Base-by-base conservation (phyloP, 2,797 vertebrate genomes). In the Apogon talboti region DNA sequence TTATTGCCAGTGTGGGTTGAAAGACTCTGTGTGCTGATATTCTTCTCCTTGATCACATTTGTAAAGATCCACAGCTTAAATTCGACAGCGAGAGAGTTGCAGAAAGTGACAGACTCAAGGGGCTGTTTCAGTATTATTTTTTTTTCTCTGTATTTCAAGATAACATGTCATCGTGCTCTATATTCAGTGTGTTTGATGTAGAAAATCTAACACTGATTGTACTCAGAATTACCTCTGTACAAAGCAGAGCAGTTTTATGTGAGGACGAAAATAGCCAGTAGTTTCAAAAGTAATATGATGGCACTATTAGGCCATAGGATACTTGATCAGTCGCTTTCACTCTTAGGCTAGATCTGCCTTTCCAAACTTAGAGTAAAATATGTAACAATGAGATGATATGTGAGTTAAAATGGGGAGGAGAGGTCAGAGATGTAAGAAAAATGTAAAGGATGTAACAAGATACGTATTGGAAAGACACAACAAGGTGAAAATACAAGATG, bases 1-100 rank as follows among this genome's bases (percentile, higher is more conserved):
- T 72, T 56, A 53, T 46, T 77, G 66, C 40, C 59, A 54, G 43
- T 43, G 48, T 40, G 70, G 49, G 30, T 21, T 71, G 58, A 77
- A 73, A 71, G 69, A 53, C 55, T 76, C 35, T 28, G 49, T 11
- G 49, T 43, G 57, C 54, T 70, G 73, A 74, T 48, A 66, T 79
- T 60, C 72, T 64, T 47, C 57, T 51, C 60, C 79, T 79, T 71
- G 68, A 82, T 84, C 62, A 68, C 57, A 75, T 83, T 81, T 70
- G 65, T 72, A 78, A 81, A 73, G 72, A 74, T 47, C 40, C 14
- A 19, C 52, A 47, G 55, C 41, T 48, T 56, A 58, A 80, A 68
- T 53, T 54, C 0, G 6, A 63, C 18, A 40, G 18, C n/a, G 62
- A 13, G 58, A 70, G 63, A 74, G 64, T 52, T 24, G 19, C 7